Conservation (phyloP, 2,113 vertebrate species). For the Otocyon megalotis region DNA sequence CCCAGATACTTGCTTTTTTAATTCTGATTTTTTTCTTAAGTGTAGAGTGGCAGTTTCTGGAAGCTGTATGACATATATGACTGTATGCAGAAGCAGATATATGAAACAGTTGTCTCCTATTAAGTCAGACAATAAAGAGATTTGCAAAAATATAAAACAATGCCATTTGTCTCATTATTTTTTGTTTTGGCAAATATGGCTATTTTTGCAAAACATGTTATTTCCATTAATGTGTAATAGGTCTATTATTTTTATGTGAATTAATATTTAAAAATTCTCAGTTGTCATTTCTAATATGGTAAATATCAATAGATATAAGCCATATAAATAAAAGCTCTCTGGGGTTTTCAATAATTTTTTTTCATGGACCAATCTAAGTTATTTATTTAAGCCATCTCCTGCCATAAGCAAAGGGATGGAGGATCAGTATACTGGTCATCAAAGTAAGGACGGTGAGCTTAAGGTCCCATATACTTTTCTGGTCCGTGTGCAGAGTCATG, state of each 20-base stretch:
- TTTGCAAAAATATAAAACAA: constrained; percentile 46
- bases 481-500: no score
- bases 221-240: constrained; percentile 32
- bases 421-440: no score
- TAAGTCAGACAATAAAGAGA: constrained; percentile 6
- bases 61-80: background rate
- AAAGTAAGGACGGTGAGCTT: no score
- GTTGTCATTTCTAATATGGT: constrained; percentile 49
- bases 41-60: background rate
- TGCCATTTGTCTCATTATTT: background rate
- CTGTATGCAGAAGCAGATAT: background rate
- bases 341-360: background rate
- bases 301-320: constrained; percentile 23
- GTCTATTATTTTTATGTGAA: constrained; percentile 42
- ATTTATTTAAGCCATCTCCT: no score
- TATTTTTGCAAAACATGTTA: background rate
- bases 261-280: constrained; percentile 7
- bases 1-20: background rate
- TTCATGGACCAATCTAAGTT: no score
- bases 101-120: constrained; percentile 36
- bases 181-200: constrained; percentile 20
- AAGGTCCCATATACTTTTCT: no score
- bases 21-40: constrained; percentile 23
- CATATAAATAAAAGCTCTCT: constrained; percentile 25
- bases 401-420: no score